These are phyloP conservation scores for Eubucco bourcierii DNA, from an alignment of 2,113 vertebrate species.

Conservation along the genomic window DNA sequence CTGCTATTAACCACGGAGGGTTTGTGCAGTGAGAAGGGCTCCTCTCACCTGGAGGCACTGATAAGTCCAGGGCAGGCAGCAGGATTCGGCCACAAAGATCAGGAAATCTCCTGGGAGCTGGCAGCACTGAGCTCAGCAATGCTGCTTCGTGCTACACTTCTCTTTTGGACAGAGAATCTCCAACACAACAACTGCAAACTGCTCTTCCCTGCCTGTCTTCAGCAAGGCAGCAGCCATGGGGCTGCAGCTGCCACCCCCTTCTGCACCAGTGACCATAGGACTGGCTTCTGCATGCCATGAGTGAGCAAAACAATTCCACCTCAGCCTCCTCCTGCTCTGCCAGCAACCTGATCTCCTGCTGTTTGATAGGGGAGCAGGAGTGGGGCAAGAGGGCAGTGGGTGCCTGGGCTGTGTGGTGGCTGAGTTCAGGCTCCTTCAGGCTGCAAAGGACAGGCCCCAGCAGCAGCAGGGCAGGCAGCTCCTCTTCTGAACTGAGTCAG, in stretches of 20 bases:
- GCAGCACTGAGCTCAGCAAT: not conserved
- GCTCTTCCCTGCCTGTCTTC: not conserved
- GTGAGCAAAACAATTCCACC: not conserved
- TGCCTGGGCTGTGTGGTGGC: not conserved
- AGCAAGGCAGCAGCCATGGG: not conserved
- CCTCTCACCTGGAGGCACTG: not conserved
- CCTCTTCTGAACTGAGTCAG: not conserved
- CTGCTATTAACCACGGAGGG: not conserved
- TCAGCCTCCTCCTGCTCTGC: not conserved
- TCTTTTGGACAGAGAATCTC: not conserved
- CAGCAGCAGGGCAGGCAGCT: not conserved
- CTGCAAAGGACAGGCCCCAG: not conserved
- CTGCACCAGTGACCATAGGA: not conserved
- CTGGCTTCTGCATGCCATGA: not conserved
- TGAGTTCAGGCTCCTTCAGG: slow-evolving; percentile 10
- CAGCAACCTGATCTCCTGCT: not conserved
- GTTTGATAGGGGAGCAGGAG: not conserved
- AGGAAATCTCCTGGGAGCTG: not conserved
- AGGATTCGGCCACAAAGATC: not conserved
- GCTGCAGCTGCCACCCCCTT: not conserved
- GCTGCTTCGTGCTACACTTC: not conserved
- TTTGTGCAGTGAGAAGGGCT: not conserved
- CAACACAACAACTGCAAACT: not conserved
- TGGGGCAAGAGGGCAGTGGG: not conserved
- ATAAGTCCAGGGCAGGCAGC: not conserved